A percentile compares a stretch with the other conserved stretches of the same genome.
Evolutionary conservation across 2,888 invertebrate genomes (phyloP).

Genomic region (Torymus texanus): DNA sequence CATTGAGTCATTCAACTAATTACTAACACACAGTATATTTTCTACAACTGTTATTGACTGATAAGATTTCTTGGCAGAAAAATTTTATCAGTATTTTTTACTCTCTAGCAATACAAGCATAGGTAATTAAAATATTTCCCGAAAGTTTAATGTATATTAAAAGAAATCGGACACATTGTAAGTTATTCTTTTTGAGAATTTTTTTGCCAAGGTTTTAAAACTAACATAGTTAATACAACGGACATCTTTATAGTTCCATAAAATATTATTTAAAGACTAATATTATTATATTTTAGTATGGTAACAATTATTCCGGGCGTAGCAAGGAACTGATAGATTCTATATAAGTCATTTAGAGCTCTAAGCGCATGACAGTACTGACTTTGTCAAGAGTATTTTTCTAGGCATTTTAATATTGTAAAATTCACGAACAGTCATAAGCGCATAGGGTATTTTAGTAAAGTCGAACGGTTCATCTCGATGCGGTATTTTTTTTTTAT

Average conservation of each 20-base stretch:
- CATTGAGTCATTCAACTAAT: constrained; percentile 43
- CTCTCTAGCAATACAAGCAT: constrained; percentile 7
- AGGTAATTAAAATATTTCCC: constrained; percentile 8
- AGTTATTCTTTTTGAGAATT: constrained; percentile 25
- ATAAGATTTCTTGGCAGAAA: constrained; percentile 41
- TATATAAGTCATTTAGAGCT: constrained; percentile 57
- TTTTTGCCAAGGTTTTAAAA: constrained; percentile 37
- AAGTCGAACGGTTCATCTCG: constrained; percentile 41
- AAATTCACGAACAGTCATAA: constrained; percentile 50
- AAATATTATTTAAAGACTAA: constrained; percentile 55
- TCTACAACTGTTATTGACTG: constrained; percentile 33
- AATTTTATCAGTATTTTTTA: constrained; percentile 24
- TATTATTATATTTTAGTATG: constrained; percentile 53
- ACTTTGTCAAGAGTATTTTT: constrained; percentile 49
- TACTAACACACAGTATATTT: constrained; percentile 43
- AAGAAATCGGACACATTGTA: constrained; percentile 4
- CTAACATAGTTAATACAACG: constrained; percentile 43
- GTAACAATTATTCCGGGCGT: constrained; percentile 60
- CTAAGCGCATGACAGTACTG: constrained; percentile 50
- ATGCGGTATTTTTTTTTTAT: constrained; percentile 41
- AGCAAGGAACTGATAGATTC: constrained; percentile 65
- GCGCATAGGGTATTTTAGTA: constrained; percentile 39
- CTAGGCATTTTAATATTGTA: constrained; percentile 52
- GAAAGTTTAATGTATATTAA: constrained; percentile 8
- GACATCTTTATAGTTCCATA: constrained; percentile 40